Base-by-base conservation (phyloP, 1,140 invertebrate genomes). In the Piezodorus guildinii region DNA sequence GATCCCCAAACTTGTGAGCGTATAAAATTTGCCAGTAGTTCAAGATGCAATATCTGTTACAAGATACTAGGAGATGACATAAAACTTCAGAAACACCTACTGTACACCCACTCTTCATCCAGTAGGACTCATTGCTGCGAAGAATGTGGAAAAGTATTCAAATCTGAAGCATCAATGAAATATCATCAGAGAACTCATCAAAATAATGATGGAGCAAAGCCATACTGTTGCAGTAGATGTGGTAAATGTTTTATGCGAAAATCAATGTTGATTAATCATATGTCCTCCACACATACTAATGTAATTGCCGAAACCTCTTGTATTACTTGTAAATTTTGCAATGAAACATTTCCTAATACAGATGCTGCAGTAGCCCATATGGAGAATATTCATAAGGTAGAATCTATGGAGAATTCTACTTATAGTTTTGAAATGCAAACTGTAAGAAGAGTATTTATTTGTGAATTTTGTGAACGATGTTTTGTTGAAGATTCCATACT, bases 241-340 rank as follows among this genome's bases (percentile, higher is more conserved):
- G 67, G 67, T 3, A 70, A 69, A 59, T 64, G 43, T 30, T 70
- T 67, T 51, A 60, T 64, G 17, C 43, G 64, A 16, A 67, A 66
- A 65, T 60, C 56, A 43, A 66, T 64, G 58, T 62, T 70, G 44
- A 66, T 62, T 23, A 68, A 65, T 54, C 69, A 70, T 46, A 52
- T 70, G n/a, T 21, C 63, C 14, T 27, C 59, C 0, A 49, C 60
- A 43, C 68, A 69, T 62, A 65, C 61, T 34, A 61, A 65, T 17
- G 19, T 63, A 45, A 45, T 54, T 34, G 56, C 65, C 54, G 46
- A 68, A 58, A 62, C 49, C 8, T 54, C 39, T 16, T 69, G 66
- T 58, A 68, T 67, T 56, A 66, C 65, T 17, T 69, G 68, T 51
- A 68, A 67, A 56, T 46, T 69, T 21, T 69, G 68, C 62, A 49